Percentiles rank a stretch among this genome's conserved stretches.
These are phyloP conservation scores for Pitta sordida DNA, from an alignment of 2,113 vertebrate genomes.

Conservation along the genomic window DNA sequence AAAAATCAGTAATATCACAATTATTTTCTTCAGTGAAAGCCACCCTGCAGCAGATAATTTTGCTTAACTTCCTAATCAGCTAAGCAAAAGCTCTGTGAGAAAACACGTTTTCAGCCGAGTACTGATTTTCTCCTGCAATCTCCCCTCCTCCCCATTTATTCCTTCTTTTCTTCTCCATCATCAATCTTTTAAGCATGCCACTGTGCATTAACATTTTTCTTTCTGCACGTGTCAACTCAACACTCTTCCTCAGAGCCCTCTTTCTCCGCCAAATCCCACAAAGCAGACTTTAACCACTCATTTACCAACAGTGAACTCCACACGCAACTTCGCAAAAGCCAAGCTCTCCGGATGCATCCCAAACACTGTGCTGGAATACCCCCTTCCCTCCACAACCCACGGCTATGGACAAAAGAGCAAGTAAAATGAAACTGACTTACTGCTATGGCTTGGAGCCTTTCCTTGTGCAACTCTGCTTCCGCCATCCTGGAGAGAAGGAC, in stretches of 20 bases:
- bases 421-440: conserved; percentile 84
- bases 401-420: conserved; percentile 56
- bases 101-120: background rate
- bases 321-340: conserved; percentile 14
- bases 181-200: conserved; percentile 25
- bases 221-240: conserved; percentile 35
- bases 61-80: conserved; percentile 9
- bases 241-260: background rate
- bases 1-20: background rate
- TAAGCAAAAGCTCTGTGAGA: background rate
- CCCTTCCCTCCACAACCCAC: background rate
- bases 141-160: background rate
- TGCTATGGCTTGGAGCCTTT: conserved; percentile 96
- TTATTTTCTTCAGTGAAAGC: background rate
- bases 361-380: conserved; percentile 2
- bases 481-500: conserved; percentile 91
- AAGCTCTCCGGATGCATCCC: background rate
- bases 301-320: conserved; percentile 1
- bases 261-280: conserved; percentile 9
- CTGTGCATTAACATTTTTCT: conserved; percentile 10
- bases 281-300: conserved; percentile 28
- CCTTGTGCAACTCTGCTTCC: conserved; percentile 95
- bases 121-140: background rate
- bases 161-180: conserved; percentile 1
- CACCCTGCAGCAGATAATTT: background rate